Evolutionary conservation across 2,797 vertebrate species (phyloP).

Genomic region (Myotis daubentonii): DNA sequence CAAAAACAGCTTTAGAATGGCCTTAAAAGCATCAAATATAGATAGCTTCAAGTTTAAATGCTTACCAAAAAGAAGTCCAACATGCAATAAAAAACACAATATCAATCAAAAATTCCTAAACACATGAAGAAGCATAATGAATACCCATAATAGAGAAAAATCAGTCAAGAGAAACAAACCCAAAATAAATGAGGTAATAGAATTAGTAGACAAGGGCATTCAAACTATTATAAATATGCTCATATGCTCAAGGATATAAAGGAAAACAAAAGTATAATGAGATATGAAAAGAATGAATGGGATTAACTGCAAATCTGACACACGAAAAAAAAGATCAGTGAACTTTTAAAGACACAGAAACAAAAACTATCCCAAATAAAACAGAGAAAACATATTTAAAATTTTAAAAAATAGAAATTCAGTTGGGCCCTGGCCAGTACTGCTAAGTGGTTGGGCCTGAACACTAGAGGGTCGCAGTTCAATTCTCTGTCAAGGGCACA

Average conservation of each 20-base stretch:
- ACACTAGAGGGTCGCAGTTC: too few species aligned
- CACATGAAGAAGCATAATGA: background rate
- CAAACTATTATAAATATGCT: slow-evolving; percentile 28
- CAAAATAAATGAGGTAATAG: background rate
- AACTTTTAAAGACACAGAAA: slow-evolving; percentile 18
- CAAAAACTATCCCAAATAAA: background rate
- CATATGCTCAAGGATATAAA: background rate
- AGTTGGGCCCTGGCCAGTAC: background rate
- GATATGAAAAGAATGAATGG: background rate
- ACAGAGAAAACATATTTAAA: background rate
- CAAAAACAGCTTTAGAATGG: background rate
- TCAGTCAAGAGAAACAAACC: background rate
- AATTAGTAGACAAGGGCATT: background rate
- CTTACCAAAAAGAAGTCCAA: slow-evolving; percentile 9
- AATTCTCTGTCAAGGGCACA: too few species aligned
- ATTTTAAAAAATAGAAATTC: background rate
- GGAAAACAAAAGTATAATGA: background rate
- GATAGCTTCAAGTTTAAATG: slow-evolving; percentile 5
- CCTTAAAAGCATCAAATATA: background rate
- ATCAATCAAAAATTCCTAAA: slow-evolving; percentile 5
- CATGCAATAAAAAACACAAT: background rate
- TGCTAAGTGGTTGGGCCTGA: too few species aligned
- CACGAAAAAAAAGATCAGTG: background rate
- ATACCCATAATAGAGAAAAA: background rate
- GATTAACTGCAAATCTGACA: background rate